Conservation (phyloP, 2,888 invertebrate genomes). For the Hedya salicella region DNA sequence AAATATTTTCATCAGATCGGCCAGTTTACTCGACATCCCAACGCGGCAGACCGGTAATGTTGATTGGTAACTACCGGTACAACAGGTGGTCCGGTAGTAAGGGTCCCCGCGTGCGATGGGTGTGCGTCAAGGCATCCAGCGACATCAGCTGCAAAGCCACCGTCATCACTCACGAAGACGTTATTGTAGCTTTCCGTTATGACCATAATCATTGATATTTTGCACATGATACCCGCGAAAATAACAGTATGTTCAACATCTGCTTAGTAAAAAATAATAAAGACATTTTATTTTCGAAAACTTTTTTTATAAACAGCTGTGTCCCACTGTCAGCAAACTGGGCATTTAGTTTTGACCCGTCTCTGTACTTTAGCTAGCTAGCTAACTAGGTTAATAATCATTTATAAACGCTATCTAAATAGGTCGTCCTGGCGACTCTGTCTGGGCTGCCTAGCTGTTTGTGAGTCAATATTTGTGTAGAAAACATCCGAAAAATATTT, state of each 20-base stretch:
- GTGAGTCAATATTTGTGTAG: too few relatives aligned
- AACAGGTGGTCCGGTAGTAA: conserved; percentile 51
- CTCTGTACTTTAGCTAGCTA: too few relatives aligned
- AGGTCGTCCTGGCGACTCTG: too few relatives aligned
- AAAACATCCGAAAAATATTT: background rate
- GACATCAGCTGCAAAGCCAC: conserved; percentile 55
- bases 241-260: background rate
- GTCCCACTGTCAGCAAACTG: too few relatives aligned
- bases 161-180: conserved; percentile 45
- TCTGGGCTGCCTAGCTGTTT: too few relatives aligned
- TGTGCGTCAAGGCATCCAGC: conserved; percentile 52
- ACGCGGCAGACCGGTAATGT: conserved; percentile 58
- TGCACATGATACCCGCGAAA: background rate
- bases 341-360: too few relatives aligned
- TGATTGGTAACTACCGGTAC: conserved; percentile 55
- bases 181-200: conserved; percentile 48
- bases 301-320: too few relatives aligned
- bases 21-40: conserved; percentile 53
- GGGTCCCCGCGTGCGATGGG: conserved; percentile 56
- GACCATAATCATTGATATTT: conserved; percentile 43
- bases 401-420: too few relatives aligned
- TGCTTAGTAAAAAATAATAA: background rate
- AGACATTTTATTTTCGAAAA: too few relatives aligned
- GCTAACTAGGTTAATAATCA: too few relatives aligned
- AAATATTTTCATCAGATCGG: conserved; percentile 3